Evolutionary conservation across 92 coral and sea anemone genomes (phyloP).

Genomic region (Actinernus sp.): DNA sequence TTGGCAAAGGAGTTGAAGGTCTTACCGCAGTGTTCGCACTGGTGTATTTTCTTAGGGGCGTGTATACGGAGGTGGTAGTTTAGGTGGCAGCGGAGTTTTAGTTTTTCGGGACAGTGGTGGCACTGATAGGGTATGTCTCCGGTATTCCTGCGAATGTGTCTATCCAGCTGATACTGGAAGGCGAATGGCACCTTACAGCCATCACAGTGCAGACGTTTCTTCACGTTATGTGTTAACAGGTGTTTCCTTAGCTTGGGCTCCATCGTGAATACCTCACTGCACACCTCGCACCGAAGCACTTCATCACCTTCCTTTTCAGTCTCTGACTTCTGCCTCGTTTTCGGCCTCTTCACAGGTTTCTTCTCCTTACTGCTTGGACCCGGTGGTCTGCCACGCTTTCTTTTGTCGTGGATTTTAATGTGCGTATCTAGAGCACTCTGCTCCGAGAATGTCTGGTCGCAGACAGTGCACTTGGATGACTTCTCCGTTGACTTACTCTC

Average conservation of each 20-base stretch:
- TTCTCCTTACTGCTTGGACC: not conserved
- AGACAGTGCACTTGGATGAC: constrained; percentile 14
- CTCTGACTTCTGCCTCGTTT: not conserved
- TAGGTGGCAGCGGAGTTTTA: constrained; percentile 36
- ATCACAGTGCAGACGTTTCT: constrained; percentile 43
- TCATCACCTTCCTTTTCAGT: not conserved
- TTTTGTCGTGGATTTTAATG: constrained; percentile 14
- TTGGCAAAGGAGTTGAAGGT: constrained; percentile 42
- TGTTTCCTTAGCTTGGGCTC: constrained; percentile 39
- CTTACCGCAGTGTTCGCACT: constrained; percentile 28
- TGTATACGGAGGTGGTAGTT: constrained; percentile 48
- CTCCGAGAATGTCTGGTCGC: constrained; percentile 7
- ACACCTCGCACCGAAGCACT: constrained; percentile 25
- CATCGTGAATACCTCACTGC: constrained; percentile 22
- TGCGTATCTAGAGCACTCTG: constrained; percentile 11
- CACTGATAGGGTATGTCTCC: constrained; percentile 41
- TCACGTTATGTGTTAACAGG: constrained; percentile 35
- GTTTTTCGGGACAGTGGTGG: constrained; percentile 33
- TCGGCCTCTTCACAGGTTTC: not conserved
- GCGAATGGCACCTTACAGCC: constrained; percentile 47
- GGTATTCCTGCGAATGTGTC: constrained; percentile 33
- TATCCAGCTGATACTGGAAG: constrained; percentile 47
- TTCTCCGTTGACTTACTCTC: not conserved
- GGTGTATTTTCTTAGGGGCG: constrained; percentile 34
- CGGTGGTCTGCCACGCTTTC: constrained; percentile 24